Evolutionary conservation across 2,113 vertebrate genomes (phyloP), one percentile per base, ranked within the genome.

Genomic region (Nestor notabilis): DNA sequence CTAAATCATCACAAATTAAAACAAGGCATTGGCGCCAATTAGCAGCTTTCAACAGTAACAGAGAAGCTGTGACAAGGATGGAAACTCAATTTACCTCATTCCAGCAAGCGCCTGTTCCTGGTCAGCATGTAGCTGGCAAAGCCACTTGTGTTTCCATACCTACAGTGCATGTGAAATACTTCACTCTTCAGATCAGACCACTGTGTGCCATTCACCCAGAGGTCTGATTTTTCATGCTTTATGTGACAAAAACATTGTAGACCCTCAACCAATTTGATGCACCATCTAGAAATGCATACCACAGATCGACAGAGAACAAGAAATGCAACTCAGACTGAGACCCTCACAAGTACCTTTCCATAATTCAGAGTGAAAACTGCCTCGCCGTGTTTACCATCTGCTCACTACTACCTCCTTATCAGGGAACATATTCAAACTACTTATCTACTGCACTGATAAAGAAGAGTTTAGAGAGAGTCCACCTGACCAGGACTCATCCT

Each of bases 31-130:
- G 8, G 77, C 0, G 1, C 83, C 71, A 96, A 87, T 95, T 95
- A 96, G 80, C 52, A 47, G 87, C 83, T 95, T 96, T 95, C 94
- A 95, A 87, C 76, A 89, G 88, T 47, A 65, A 77, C 11, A 21
- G 83, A 75, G 95, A 83, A 95, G 76, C 81, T 0, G 0, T 33
- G 46, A 74, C 68, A 83, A 60, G 89, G 83, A 87, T 2, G 0
- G 76, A 95, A 94, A 47, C 69, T 50, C 80, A 83, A 91, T 87
- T 87, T 63, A 69, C 24, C 77, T 87, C 41, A 2, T 84, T 86
- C 80, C 80, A 87, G 43, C 76, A 63, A 63, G 53, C 0, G 20
- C 44, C 74, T 83, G 58, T 8, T 93, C 66, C 89, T 49, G 65
- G 75, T 72, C 91, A 95, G 89, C 75, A 55, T 12, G 44, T 31